Evolutionary conservation across 2,888 invertebrate genomes (phyloP).

Genomic region (Aporophyla lueneburgensis): DNA sequence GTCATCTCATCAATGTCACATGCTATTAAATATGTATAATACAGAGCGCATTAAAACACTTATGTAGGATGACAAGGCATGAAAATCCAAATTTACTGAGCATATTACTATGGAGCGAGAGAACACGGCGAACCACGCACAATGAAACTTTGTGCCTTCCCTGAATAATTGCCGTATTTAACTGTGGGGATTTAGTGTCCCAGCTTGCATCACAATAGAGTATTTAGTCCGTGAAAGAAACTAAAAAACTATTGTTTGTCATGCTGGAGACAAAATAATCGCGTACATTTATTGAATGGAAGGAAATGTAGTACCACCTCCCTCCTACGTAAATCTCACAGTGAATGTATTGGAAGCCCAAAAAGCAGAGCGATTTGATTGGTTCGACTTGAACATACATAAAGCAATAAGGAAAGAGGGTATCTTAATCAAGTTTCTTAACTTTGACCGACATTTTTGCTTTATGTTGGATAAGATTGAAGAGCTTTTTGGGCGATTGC

Average conservation of each 20-base stretch:
- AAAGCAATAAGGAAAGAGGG: slow-evolving; percentile 51
- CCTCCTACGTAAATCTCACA: background rate
- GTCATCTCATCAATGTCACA: slow-evolving; percentile 75
- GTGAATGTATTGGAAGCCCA: slow-evolving; percentile 25
- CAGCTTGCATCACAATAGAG: slow-evolving; percentile 79
- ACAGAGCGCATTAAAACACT: slow-evolving; percentile 82
- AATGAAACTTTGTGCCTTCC: slow-evolving; percentile 84
- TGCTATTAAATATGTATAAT: slow-evolving; percentile 79
- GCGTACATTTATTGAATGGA: slow-evolving; percentile 53
- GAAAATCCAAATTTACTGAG: slow-evolving; percentile 86
- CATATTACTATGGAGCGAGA: slow-evolving; percentile 77
- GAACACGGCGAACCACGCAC: slow-evolving; percentile 77
- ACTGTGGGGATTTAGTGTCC: slow-evolving; percentile 81
- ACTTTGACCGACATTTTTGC: slow-evolving; percentile 42
- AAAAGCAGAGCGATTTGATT: slow-evolving; percentile 37
- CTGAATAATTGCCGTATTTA: slow-evolving; percentile 89
- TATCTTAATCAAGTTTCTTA: slow-evolving; percentile 49
- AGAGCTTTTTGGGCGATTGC: slow-evolving; percentile 30
- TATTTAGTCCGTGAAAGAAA: slow-evolving; percentile 82
- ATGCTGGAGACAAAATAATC: slow-evolving; percentile 51
- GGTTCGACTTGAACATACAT: slow-evolving; percentile 44
- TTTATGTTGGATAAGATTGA: slow-evolving; percentile 20
- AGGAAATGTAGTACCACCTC: slow-evolving; percentile 2
- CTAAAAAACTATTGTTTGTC: slow-evolving; percentile 78
- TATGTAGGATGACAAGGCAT: slow-evolving; percentile 86